phyloP scores from a whole-genome alignment of 2,797 vertebrate species.

The Steatocranus sp. region DNA sequence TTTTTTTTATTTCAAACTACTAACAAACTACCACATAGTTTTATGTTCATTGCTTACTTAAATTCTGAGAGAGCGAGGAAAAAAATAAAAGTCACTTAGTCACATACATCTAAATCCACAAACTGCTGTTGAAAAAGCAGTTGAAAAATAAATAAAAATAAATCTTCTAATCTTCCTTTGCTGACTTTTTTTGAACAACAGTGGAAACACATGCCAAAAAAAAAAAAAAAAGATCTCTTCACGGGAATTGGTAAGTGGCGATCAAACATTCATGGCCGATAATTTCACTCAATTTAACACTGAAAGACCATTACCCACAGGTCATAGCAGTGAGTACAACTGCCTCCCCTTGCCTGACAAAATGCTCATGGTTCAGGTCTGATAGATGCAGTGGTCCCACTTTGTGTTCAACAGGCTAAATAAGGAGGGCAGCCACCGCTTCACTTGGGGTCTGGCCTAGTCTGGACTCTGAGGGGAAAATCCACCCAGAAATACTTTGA shows the following conservation, averaged over 20 bases:
- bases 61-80: background rate
- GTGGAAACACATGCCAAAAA: slow-evolving; percentile 7
- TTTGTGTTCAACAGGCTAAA: background rate
- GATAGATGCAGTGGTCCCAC: background rate
- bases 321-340: slow-evolving; percentile 52
- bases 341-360: background rate
- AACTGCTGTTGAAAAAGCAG: slow-evolving; percentile 33
- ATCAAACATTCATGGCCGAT: background rate
- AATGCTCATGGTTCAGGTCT: background rate
- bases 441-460: slow-evolving; percentile 45
- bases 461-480: background rate
- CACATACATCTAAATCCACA: slow-evolving; percentile 44
- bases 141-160: background rate
- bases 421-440: slow-evolving; percentile 44
- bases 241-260: background rate
- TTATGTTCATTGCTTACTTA: slow-evolving; percentile 6
- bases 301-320: slow-evolving; percentile 44
- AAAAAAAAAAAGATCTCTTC: background rate
- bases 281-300: background rate
- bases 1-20: background rate
- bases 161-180: background rate
- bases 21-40: slow-evolving; percentile 21
- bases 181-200: slow-evolving; percentile 9
- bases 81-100: slow-evolving; percentile 19
- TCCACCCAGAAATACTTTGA: slow-evolving; percentile 13